Evolutionary conservation across 1,140 invertebrate genomes (phyloP), one percentile per base, ranked within the genome.

Genomic region (Lepidurus arcticus): DNA sequence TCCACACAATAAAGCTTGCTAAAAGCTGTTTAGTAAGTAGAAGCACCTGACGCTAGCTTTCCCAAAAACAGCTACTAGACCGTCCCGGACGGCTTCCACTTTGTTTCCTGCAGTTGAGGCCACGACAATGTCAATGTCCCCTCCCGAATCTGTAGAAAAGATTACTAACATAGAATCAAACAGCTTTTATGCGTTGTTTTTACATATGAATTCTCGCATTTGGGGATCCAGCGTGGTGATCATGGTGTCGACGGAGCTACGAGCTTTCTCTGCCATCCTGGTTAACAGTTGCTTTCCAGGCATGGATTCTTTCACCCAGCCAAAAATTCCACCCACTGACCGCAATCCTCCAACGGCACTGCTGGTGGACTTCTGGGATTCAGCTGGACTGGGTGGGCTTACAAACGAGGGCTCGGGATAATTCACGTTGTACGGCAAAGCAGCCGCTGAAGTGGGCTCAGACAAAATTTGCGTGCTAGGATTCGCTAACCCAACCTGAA

Each of bases 201-300:
- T 88, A 95, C 93, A 90, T 80, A 94, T 90, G 84, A 93, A 91
- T 86, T 94, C 92, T 83, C 91, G 92, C 94, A 96, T 95, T 84
- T 94, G 93, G 24, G 94, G 94, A 85, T 96, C 94, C 10, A 96
- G 85, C 21, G 93, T 95, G 21, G 93, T 95, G 45, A 96, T 94
- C 87, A 96, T 91, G 0, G 91, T 90, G 83, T 94, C 93, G 0
- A 95, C 90, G 10, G 92, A 93, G 83, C 86, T 93, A 85, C 93
- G 94, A 0, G 93, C 93, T 83, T 92, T 93, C 82, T 94, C 93
- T 7, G 90, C 89, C 75, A 92, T 89, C 86, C 89, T 91, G 16
- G 85, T 86, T 53, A 89, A 82, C 74, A 88, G 85, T 44, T 87
- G 85, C 88, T 90, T 81, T 83, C 86, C 16, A 74, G 80, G n/a